Evolutionary conservation across 2,797 vertebrate species (phyloP), one percentile per base, ranked within the genome.

Genomic region (Amazonetta brasiliensis): DNA sequence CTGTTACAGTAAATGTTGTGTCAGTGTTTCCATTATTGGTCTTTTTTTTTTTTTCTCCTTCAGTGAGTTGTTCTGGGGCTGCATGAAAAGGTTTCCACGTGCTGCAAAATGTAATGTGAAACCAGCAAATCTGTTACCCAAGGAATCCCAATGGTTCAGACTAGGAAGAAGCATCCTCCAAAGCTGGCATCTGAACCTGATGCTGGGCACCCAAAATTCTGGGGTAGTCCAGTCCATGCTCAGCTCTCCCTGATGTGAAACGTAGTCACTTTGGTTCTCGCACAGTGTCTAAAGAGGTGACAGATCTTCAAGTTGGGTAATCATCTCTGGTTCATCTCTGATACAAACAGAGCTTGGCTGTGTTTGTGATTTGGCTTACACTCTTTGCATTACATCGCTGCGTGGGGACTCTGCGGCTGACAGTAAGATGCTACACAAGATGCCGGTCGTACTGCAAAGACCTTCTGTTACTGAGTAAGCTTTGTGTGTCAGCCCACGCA

Each of bases 1-100:
- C 87, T 93, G 13, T 96, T 96, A 95, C 93, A 75, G 90, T 95
- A 95, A 95, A 76, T 86, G 92, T 92, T 75, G 75, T 94, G 95
- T 96, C 95, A 96, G 72, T 92, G 35, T 96, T 97, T 95, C 95
- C 94, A 95, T 94, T 85, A 66, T 81, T 11, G 20, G 60, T 37
- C 26, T 62, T 2, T 33, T 2, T 21, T 9, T 43, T 43, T 43
- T 43, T 43, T 43, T 43, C 2, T 7, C 26, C 31, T 35, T 46
- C 39, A 28, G 5, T 43, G 31, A 60, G 44, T 64, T 87, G 28
- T 77, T 90, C 64, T 87, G 31, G 52, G 26, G 52, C 76, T 60
- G 25, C 0, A 4, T 89, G 89, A 66, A 87, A 84, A 89, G 23
- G 10, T 63, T 94, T 95, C 71, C 77, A 44, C 37, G 43, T 71